Evolutionary conservation across 2,113 vertebrate genomes (phyloP).

Genomic region (Pogonocichla stellata): DNA sequence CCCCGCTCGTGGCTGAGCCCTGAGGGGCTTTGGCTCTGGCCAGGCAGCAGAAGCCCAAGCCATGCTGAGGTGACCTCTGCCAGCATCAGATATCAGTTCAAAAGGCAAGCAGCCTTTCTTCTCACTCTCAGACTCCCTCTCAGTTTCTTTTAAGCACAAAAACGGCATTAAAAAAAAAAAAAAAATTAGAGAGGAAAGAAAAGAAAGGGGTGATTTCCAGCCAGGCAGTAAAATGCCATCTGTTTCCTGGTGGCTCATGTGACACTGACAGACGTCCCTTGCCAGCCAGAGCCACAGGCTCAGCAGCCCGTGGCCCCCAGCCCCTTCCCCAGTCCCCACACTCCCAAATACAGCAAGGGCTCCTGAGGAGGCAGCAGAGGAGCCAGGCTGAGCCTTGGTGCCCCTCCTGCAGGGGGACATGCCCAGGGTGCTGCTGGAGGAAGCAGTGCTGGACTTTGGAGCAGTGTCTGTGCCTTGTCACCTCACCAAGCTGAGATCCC

Average conservation of each 20-base stretch:
- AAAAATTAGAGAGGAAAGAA: neutral
- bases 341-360: neutral
- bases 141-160: neutral
- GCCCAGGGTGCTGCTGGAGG: neutral
- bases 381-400: neutral
- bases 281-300: neutral
- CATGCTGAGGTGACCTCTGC: neutral
- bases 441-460: neutral
- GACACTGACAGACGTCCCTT: constrained; percentile 42
- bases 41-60: neutral
- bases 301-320: neutral
- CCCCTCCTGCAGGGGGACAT: fast-evolving
- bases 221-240: constrained; percentile 71
- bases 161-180: neutral
- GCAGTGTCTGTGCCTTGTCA: fast-evolving
- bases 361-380: neutral
- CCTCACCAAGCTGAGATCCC: neutral
- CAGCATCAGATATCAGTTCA: neutral
- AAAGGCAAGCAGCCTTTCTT: neutral
- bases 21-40: neutral
- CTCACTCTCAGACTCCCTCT: neutral
- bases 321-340: neutral
- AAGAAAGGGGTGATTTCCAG: constrained; percentile 3
- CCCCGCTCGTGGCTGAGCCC: neutral
- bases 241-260: constrained; percentile 35